These are phyloP conservation scores for Dasypolia templi DNA, from an alignment of 2,888 invertebrate genomes.

Conservation along the genomic window DNA sequence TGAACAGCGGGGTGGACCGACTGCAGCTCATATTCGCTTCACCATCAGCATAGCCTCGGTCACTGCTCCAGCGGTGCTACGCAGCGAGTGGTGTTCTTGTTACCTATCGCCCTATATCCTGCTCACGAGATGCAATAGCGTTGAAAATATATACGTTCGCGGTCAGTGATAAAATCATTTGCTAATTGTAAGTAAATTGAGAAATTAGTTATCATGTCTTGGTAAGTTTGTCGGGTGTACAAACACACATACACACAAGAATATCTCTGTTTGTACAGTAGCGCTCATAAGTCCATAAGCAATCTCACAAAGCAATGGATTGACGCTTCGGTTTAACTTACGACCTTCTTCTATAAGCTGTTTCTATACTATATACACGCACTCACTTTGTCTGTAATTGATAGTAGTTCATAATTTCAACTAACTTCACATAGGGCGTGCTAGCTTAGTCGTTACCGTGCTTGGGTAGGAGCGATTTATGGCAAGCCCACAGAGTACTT, in stretches of 20 bases:
- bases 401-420: too few relatives aligned
- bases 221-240: background rate
- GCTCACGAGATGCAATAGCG: background rate
- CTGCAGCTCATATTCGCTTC: background rate
- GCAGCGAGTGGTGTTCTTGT: background rate
- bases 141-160: background rate
- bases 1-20: background rate
- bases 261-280: too few relatives aligned
- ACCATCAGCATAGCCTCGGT: background rate
- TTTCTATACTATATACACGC: too few relatives aligned
- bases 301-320: too few relatives aligned
- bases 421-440: too few relatives aligned
- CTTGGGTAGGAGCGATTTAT: too few relatives aligned
- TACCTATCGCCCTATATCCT: background rate
- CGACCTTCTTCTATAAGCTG: too few relatives aligned
- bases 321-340: too few relatives aligned
- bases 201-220: background rate
- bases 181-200: background rate
- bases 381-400: too few relatives aligned
- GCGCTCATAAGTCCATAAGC: too few relatives aligned
- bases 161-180: background rate
- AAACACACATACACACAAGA: background rate
- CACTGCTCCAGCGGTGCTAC: background rate
- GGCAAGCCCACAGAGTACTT: too few relatives aligned
- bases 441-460: too few relatives aligned